These are phyloP conservation scores for Seriola dumerili DNA, from an alignment of 2,113 vertebrate genomes.

Conservation along the genomic window DNA sequence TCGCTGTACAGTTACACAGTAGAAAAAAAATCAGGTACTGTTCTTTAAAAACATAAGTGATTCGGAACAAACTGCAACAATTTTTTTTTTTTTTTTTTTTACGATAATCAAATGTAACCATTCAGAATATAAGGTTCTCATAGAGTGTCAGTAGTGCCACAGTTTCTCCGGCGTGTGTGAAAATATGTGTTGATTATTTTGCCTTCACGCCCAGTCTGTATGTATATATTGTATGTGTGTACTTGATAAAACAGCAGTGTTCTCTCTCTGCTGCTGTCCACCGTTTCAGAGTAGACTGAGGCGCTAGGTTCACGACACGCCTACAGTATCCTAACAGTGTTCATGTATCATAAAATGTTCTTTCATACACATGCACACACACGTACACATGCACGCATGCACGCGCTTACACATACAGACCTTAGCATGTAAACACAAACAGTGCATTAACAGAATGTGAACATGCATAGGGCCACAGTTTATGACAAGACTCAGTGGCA, in stretches of 20 bases:
- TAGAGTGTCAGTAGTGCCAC: constrained; percentile 60
- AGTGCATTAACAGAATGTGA: constrained; percentile 60
- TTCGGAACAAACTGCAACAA: constrained; percentile 50
- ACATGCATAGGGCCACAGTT: constrained; percentile 61
- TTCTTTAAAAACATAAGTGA: constrained; percentile 43
- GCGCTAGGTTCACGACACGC: constrained; percentile 36
- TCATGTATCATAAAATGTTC: constrained; percentile 56
- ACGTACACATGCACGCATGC: constrained; percentile 32
- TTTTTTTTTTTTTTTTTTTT: constrained; percentile 64
- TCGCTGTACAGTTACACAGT: constrained; percentile 48
- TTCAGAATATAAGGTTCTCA: constrained; percentile 66
- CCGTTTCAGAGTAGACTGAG: constrained; percentile 48
- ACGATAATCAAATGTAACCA: constrained; percentile 59
- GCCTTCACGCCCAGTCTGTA: constrained; percentile 70
- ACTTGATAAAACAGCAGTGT: constrained; percentile 56
- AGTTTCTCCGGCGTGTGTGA: constrained; percentile 49
- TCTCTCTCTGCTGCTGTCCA: constrained; percentile 35
- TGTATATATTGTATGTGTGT: constrained; percentile 74
- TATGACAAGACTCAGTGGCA: constrained; percentile 62
- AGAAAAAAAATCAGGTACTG: constrained; percentile 61
- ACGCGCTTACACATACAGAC: constrained; percentile 51
- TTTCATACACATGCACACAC: constrained; percentile 43
- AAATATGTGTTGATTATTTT: constrained; percentile 64
- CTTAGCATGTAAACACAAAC: constrained; percentile 63
- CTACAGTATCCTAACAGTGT: constrained; percentile 47